A percentile compares a stretch with the other conserved stretches of the same genome.
phyloP scores from a whole-genome alignment of 1,140 invertebrate species.

The Diorhabda elongata region DNA sequence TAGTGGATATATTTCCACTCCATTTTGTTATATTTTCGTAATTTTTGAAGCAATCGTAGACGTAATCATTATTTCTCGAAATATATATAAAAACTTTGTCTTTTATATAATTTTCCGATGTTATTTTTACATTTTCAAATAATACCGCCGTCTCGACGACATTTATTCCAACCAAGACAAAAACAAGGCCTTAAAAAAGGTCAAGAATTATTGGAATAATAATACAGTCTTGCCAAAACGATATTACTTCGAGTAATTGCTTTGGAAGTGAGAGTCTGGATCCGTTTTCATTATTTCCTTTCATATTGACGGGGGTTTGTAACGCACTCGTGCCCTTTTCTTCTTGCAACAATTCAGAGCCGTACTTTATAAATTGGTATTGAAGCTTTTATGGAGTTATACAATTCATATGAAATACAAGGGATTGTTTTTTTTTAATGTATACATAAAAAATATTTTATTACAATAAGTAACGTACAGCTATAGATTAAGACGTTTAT shows the following conservation, averaged over 20 bases:
- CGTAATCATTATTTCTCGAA: too few species aligned
- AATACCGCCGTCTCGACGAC: not conserved
- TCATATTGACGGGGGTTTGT: slow-evolving; percentile 1
- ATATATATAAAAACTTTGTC: too few species aligned
- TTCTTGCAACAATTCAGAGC: not conserved
- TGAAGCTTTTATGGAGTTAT: too few species aligned
- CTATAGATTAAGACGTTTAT: too few species aligned
- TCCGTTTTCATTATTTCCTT: slow-evolving; percentile 2
- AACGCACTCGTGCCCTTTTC: not conserved
- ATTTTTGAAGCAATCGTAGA: too few species aligned
- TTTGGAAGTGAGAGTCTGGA: not conserved
- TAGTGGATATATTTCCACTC: too few species aligned
- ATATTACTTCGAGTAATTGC: not conserved
- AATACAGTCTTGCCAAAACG: slow-evolving; percentile 1
- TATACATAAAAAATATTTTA: too few species aligned
- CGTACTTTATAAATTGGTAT: not conserved
- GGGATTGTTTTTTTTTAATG: too few species aligned
- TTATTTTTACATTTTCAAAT: not conserved
- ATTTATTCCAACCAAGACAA: not conserved
- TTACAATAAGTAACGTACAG: too few species aligned
- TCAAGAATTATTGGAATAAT: not conserved
- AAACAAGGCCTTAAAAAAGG: not conserved
- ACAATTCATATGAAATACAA: too few species aligned
- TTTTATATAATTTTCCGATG: not conserved
- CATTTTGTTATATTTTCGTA: too few species aligned